These are phyloP conservation scores for Macrophya alboannulata DNA, from an alignment of 2,888 invertebrate genomes.

Conservation along the genomic window DNA sequence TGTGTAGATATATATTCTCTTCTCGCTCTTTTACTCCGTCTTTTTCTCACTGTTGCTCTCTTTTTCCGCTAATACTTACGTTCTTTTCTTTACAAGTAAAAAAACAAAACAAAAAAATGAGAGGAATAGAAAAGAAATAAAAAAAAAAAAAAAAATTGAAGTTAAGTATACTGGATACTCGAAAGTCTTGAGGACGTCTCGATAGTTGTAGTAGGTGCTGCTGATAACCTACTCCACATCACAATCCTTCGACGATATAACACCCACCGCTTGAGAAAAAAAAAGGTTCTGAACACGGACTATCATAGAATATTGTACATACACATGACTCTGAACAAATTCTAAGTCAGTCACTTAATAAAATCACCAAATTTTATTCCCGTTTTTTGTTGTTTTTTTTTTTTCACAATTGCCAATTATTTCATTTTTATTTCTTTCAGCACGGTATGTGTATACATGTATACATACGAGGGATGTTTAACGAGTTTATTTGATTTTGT, in stretches of 20 bases:
- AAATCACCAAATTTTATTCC: constrained; percentile 7
- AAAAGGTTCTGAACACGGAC: constrained; percentile 12
- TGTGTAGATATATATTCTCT: not conserved
- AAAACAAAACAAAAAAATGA: not conserved
- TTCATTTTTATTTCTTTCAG: constrained; percentile 39
- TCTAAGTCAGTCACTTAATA: constrained; percentile 38
- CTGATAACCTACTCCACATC: constrained; percentile 59
- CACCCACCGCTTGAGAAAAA: constrained; percentile 34
- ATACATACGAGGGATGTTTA: not conserved
- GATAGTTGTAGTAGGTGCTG: constrained; percentile 68
- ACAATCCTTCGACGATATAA: constrained; percentile 44
- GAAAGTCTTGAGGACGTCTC: constrained; percentile 63
- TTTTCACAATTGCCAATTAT: constrained; percentile 7
- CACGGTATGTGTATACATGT: not conserved
- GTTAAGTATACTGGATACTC: not conserved
- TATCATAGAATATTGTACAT: constrained; percentile 51
- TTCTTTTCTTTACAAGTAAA: not conserved
- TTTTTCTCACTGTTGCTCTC: not conserved
- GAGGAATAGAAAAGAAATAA: not conserved
- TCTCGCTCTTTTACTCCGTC: not conserved
- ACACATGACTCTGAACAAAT: constrained; percentile 50
- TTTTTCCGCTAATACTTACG: constrained; percentile 9
- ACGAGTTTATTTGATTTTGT: not conserved
- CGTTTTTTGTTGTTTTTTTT: too few relatives aligned
- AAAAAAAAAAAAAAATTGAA: not conserved